phyloP scores from a whole-genome alignment of 2,113 vertebrate species.

The Gallinago paraguaiae region DNA sequence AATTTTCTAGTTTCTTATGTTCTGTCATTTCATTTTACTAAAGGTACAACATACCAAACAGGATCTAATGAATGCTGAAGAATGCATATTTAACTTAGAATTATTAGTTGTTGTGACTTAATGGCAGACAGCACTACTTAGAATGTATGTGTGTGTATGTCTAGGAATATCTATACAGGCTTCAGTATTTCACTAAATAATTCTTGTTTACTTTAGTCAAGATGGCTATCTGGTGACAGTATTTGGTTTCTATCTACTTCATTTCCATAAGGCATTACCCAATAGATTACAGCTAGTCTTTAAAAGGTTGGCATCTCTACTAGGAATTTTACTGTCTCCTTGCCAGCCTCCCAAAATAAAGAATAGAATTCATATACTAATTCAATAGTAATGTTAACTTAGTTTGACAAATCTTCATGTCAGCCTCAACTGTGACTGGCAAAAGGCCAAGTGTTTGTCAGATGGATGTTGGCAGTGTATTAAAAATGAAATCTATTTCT shows the following conservation, averaged over 20 bases:
- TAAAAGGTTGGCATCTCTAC: background rate
- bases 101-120: background rate
- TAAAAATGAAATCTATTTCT: conserved; percentile 55
- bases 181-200: background rate
- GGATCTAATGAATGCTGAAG: background rate
- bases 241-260: background rate
- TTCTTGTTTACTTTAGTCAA: background rate
- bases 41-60: background rate
- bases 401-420: conserved; percentile 28
- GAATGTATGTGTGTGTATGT: background rate
- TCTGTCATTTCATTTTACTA: background rate
- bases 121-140: background rate
- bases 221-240: background rate
- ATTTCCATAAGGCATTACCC: background rate
- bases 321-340: background rate
- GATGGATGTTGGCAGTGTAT: conserved; percentile 44
- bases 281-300: background rate
- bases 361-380: background rate
- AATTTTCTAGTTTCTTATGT: background rate
- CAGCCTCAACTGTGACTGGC: conserved; percentile 7
- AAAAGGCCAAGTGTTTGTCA: conserved; percentile 40
- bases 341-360: conserved; percentile 11
- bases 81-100: background rate
- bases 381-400: conserved; percentile 27
- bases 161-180: background rate